These are phyloP conservation scores for Stictocephala bisonia DNA, from an alignment of 2,888 invertebrate species.

Conservation along the genomic window DNA sequence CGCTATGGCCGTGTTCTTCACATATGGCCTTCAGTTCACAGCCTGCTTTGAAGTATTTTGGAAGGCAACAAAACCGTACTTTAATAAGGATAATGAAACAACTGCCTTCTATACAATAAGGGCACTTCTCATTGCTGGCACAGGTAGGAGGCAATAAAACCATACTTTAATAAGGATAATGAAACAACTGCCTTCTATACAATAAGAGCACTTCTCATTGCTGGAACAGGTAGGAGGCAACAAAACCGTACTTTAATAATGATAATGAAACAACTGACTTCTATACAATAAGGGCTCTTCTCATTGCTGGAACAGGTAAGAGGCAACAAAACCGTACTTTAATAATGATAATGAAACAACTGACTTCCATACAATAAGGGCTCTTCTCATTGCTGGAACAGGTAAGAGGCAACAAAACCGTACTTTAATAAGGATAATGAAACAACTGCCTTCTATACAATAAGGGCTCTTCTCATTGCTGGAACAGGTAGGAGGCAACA, in stretches of 20 bases:
- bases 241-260: conserved; percentile 68
- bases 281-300: conserved; percentile 60
- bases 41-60: conserved; percentile 94
- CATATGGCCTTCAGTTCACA: conserved; percentile 94
- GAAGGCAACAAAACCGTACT: conserved; percentile 72
- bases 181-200: conserved; percentile 63
- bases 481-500: conserved; percentile 63
- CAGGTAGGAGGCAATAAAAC: conserved; percentile 69
- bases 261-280: conserved; percentile 64
- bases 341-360: conserved; percentile 64
- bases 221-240: conserved; percentile 66
- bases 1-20: conserved; percentile 89
- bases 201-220: conserved; percentile 61
- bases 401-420: conserved; percentile 69
- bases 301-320: conserved; percentile 63
- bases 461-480: conserved; percentile 62
- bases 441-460: conserved; percentile 62
- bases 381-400: conserved; percentile 62
- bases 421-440: conserved; percentile 65
- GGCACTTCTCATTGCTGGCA: conserved; percentile 61
- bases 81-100: conserved; percentile 65
- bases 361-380: conserved; percentile 62
- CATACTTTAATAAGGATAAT: conserved; percentile 65
- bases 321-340: conserved; percentile 70
- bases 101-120: conserved; percentile 62